Conservation (phyloP, 2,797 vertebrate species). For the Hipposideros larvatus region DNA sequence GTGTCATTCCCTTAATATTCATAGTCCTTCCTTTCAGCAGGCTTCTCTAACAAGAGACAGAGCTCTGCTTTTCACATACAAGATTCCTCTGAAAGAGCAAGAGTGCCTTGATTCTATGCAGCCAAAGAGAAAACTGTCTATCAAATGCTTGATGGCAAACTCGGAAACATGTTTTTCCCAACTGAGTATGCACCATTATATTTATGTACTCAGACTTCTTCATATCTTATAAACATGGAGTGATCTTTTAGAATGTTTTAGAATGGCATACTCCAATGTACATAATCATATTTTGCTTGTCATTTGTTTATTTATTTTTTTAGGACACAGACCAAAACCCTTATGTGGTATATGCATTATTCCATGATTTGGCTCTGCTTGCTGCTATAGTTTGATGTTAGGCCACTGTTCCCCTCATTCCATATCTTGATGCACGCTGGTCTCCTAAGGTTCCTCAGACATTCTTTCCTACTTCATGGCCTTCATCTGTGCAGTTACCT, state of each 20-base stretch:
- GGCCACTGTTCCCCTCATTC: not conserved
- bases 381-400: not conserved
- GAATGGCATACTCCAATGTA: not conserved
- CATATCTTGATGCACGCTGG: not conserved
- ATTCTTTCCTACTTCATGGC: not conserved
- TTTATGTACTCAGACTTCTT: not conserved
- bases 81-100: not conserved
- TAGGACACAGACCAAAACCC: not conserved
- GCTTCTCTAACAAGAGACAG: not conserved
- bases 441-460: not conserved
- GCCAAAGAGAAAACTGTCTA: not conserved
- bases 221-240: not conserved
- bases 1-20: not conserved
- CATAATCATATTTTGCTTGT: not conserved
- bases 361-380: not conserved
- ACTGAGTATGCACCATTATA: not conserved
- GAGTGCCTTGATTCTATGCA: not conserved
- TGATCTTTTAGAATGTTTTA: constrained; percentile 26
- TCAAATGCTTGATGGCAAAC: not conserved
- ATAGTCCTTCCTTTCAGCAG: not conserved
- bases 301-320: not conserved
- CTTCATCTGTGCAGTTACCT: not conserved
- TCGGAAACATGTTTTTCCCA: not conserved
- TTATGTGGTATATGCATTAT: not conserved
- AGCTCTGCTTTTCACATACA: not conserved